Conservation (phyloP, 2,797 vertebrate genomes). For the Phataginus tetradactyla region DNA sequence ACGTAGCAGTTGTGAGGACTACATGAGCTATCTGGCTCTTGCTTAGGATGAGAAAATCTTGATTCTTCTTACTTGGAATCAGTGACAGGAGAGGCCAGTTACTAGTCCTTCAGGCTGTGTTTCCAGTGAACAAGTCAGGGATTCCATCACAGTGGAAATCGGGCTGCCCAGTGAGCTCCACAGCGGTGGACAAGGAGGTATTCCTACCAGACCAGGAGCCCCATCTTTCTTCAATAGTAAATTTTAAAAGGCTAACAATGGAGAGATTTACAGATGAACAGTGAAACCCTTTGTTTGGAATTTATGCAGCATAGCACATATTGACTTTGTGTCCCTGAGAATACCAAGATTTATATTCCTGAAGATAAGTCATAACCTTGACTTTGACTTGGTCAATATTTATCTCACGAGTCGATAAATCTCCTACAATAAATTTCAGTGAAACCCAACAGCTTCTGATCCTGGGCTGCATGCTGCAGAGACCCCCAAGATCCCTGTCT, state of each 20-base stretch:
- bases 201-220: neutral
- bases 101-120: no score
- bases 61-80: neutral
- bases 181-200: neutral
- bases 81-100: neutral
- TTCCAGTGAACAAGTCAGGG: neutral
- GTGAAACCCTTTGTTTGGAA: constrained; percentile 47
- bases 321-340: constrained; percentile 60
- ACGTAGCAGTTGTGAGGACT: neutral
- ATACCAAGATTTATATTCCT: constrained; percentile 61
- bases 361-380: constrained; percentile 68
- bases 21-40: neutral
- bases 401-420: constrained; percentile 52
- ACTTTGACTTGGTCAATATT: constrained; percentile 66
- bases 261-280: constrained; percentile 57
- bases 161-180: neutral
- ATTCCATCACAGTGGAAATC: neutral
- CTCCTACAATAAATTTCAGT: constrained; percentile 62
- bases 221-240: neutral
- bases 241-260: constrained; percentile 8
- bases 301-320: constrained; percentile 57
- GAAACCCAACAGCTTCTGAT: constrained; percentile 31
- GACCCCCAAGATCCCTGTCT: neutral
- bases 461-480: neutral
- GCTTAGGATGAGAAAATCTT: neutral